Evolutionary conservation across 2,113 vertebrate genomes (phyloP).

Genomic region (Fulmarus glacialis): DNA sequence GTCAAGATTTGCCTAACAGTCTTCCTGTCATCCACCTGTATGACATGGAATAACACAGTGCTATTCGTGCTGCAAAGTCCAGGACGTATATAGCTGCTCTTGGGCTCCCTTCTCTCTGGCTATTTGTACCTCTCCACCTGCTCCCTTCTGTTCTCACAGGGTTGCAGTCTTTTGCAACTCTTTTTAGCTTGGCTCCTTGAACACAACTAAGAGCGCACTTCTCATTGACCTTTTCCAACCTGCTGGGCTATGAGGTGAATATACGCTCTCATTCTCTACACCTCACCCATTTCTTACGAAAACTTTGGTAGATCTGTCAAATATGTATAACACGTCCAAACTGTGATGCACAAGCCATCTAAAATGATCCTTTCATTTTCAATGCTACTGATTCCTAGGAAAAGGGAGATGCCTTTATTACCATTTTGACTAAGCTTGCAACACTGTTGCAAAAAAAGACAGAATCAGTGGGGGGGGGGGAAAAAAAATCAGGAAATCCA

Average conservation of each 20-base stretch:
- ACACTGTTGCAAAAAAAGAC: background rate
- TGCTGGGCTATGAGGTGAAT: background rate
- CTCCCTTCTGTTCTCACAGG: background rate
- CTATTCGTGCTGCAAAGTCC: background rate
- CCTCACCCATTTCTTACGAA: background rate
- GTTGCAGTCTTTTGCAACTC: background rate
- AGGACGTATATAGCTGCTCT: background rate
- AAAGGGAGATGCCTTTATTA: background rate
- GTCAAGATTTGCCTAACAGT: background rate
- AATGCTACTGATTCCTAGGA: accelerated
- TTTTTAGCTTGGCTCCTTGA: background rate
- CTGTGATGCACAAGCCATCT: background rate
- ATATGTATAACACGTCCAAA: background rate
- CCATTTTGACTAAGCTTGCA: background rate
- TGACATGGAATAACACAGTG: background rate
- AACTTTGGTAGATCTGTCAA: background rate
- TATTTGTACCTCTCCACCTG: background rate
- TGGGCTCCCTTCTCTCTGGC: background rate
- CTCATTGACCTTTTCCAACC: background rate
- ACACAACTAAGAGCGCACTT: background rate
- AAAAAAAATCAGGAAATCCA: background rate
- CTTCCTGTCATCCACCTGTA: background rate
- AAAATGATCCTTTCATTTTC: background rate
- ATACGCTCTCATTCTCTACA: background rate
- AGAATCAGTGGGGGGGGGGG: background rate